These are phyloP conservation scores for Leiothrix lutea DNA, from an alignment of 2,113 vertebrate species.

Conservation along the genomic window DNA sequence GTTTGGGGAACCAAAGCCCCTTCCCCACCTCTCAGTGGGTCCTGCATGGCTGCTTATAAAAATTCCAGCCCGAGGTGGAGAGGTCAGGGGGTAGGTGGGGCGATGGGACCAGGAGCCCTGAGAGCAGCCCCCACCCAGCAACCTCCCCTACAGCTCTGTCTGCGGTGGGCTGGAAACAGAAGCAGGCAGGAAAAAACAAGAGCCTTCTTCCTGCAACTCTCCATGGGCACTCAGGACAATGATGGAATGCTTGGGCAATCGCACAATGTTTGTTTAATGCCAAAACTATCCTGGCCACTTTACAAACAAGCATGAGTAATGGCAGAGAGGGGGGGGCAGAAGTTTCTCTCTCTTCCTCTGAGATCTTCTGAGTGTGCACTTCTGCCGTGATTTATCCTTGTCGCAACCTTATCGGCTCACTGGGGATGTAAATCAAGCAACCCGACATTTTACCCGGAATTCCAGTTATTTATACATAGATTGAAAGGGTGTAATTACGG, in stretches of 20 bases:
- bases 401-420: constrained; percentile 12
- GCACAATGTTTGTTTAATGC: constrained; percentile 12
- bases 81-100: fast-evolving
- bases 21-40: neutral
- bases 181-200: neutral
- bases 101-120: fast-evolving
- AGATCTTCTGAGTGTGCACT: constrained; percentile 26
- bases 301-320: constrained; percentile 41
- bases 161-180: neutral
- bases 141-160: neutral
- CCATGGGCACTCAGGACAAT: neutral
- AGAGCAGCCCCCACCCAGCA: neutral
- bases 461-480: constrained; percentile 49
- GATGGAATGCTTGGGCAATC: neutral
- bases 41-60: fast-evolving
- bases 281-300: neutral
- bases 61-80: neutral
- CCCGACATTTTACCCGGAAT: constrained; percentile 32
- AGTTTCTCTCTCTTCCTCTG: constrained; percentile 31
- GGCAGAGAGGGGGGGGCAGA: neutral
- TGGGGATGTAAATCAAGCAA: constrained; percentile 44
- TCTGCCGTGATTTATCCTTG: constrained; percentile 50
- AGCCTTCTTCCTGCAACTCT: neutral
- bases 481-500: constrained; percentile 20
- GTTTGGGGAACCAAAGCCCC: fast-evolving